Conservation (phyloP, 2,888 invertebrate species). For the Acanthosepion lycidas region DNA sequence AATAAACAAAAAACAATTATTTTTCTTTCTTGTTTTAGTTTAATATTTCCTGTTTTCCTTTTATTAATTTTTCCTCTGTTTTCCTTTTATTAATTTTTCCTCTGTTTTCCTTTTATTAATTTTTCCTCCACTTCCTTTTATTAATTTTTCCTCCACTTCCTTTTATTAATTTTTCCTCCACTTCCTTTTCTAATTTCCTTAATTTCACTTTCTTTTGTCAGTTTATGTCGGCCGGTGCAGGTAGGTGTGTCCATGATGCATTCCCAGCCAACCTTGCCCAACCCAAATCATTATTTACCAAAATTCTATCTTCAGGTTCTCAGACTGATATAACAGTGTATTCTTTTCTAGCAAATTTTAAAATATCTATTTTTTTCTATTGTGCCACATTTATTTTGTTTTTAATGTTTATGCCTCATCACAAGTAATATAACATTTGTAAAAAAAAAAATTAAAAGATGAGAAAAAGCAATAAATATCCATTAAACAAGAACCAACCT, state of each 20-base stretch:
- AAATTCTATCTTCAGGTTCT: not conserved
- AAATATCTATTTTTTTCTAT: not conserved
- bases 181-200: conserved; percentile 16
- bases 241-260: not conserved
- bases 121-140: not conserved
- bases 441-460: too few species aligned
- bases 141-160: not conserved
- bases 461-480: too few species aligned
- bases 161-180: not conserved
- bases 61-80: conserved; percentile 1
- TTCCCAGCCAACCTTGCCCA: not conserved
- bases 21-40: not conserved
- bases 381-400: too few species aligned
- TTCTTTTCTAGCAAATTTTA: not conserved
- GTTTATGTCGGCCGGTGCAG: not conserved
- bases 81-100: not conserved
- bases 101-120: too few species aligned
- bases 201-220: not conserved
- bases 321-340: not conserved
- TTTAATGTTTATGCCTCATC: too few species aligned
- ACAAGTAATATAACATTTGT: too few species aligned
- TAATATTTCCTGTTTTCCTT: not conserved
- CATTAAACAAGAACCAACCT: too few species aligned
- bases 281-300: not conserved
- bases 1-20: not conserved